These are phyloP conservation scores for Drosophila paramelanica DNA, from an alignment of 2,888 invertebrate genomes.

Conservation along the genomic window DNA sequence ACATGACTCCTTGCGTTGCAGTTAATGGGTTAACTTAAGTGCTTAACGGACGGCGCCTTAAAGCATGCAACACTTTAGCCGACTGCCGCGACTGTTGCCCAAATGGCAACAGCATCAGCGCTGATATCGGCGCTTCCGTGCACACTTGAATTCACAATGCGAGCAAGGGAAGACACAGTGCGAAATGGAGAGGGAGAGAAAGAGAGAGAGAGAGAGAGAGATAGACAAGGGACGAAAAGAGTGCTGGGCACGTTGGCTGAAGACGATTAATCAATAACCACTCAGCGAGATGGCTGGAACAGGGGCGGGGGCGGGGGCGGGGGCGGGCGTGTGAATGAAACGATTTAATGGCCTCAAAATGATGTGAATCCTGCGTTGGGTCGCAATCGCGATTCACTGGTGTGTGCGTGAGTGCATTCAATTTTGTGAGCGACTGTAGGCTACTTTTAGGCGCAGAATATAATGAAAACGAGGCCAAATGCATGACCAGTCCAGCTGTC, in stretches of 20 bases:
- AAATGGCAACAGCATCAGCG: slow-evolving; percentile 54
- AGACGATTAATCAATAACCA: slow-evolving; percentile 77
- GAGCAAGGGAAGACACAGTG: slow-evolving; percentile 6
- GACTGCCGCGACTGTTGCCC: slow-evolving; percentile 22
- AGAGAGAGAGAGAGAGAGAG: not conserved
- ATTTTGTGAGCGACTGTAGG: slow-evolving; percentile 50
- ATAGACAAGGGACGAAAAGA: not conserved
- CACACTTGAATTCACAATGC: slow-evolving; percentile 64
- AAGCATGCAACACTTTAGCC: slow-evolving; percentile 50
- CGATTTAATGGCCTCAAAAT: slow-evolving; percentile 68
- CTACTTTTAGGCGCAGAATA: slow-evolving; percentile 52
- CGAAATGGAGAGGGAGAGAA: not conserved
- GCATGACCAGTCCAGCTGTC: slow-evolving; percentile 13
- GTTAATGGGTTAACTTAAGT: slow-evolving; percentile 70
- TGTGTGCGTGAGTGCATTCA: slow-evolving; percentile 61
- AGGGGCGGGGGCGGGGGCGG: not conserved
- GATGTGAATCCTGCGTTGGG: slow-evolving; percentile 23
- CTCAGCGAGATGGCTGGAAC: slow-evolving; percentile 37
- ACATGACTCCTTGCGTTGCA: slow-evolving; percentile 30
- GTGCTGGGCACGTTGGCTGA: slow-evolving; percentile 14
- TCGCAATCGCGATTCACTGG: slow-evolving; percentile 1
- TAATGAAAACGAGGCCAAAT: slow-evolving; percentile 63
- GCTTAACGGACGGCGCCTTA: slow-evolving; percentile 57
- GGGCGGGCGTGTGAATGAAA: slow-evolving; percentile 31
- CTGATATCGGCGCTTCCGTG: slow-evolving; percentile 66